These are phyloP conservation scores for Simalia tracyae DNA, from an alignment of 2,797 vertebrate species.

Conservation along the genomic window DNA sequence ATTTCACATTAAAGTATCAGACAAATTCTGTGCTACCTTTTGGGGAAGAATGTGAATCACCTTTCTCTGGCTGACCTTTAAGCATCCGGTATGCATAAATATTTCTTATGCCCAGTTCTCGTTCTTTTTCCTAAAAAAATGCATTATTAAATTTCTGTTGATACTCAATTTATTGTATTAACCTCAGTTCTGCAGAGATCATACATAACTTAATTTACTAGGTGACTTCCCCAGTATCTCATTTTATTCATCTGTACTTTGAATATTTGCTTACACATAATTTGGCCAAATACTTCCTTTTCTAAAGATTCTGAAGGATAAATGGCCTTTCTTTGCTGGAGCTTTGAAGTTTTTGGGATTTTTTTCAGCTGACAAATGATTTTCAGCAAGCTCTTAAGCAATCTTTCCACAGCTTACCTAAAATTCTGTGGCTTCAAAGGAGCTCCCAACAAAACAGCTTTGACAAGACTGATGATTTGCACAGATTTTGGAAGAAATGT, in stretches of 20 bases:
- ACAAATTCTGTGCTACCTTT: constrained; percentile 24
- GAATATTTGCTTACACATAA: not conserved
- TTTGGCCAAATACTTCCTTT: not conserved
- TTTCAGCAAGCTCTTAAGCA: not conserved
- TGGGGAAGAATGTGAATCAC: constrained; percentile 29
- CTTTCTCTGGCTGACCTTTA: constrained; percentile 62
- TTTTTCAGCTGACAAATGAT: not conserved
- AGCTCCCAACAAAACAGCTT: not conserved
- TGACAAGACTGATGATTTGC: not conserved
- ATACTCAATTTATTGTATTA: not conserved
- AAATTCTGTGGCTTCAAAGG: not conserved
- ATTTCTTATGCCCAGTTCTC: constrained; percentile 73
- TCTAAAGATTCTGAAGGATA: not conserved
- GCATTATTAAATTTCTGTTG: not conserved
- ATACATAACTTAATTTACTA: not conserved
- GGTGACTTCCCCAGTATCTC: not conserved
- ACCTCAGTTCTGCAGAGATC: not conserved
- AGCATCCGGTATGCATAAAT: constrained; percentile 77
- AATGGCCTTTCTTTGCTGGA: not conserved
- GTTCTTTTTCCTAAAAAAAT: constrained; percentile 74
- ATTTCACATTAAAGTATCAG: not conserved
- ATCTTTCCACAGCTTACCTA: not conserved
- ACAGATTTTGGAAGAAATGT: not conserved
- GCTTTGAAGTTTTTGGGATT: not conserved
- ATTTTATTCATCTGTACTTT: not conserved